Conservation (phyloP, 23 tunicate genomes). For the Phallusia fumigata region DNA sequence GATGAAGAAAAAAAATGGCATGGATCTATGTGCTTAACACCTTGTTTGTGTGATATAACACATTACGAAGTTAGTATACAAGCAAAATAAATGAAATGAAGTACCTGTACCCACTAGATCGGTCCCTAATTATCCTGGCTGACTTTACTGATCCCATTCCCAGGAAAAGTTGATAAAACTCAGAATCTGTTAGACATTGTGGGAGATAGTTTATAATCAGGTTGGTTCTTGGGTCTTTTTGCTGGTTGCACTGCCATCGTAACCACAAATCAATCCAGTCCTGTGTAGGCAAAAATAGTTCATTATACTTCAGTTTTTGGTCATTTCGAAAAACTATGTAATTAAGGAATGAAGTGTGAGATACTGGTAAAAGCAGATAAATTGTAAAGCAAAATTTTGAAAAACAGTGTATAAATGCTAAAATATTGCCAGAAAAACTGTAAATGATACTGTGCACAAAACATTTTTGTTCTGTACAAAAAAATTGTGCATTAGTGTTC, state of each 20-base stretch:
- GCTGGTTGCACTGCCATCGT: background rate
- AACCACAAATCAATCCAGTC: background rate
- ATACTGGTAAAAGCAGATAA: no score
- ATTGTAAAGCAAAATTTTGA: no score
- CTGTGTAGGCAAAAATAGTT: background rate
- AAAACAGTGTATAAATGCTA: no score
- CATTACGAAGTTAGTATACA: background rate
- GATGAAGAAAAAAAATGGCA: no score
- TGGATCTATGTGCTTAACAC: no score
- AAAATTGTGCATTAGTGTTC: background rate
- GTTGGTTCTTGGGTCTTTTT: constrained; percentile 26
- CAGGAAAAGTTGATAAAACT: constrained; percentile 65
- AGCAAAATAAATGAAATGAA: background rate
- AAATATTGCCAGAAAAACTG: no score
- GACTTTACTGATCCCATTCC: constrained; percentile 61
- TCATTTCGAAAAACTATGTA: no score
- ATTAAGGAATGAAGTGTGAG: no score
- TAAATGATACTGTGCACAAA: no score
- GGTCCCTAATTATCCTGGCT: constrained; percentile 87
- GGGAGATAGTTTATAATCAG: constrained; percentile 93
- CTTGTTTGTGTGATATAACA: no score
- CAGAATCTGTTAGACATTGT: constrained; percentile 75
- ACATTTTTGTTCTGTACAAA: no score
- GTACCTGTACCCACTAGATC: constrained; percentile 74
- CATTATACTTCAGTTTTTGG: background rate